Evolutionary conservation across 2,797 vertebrate genomes (phyloP).

Genomic region (Enteromius treurensis): DNA sequence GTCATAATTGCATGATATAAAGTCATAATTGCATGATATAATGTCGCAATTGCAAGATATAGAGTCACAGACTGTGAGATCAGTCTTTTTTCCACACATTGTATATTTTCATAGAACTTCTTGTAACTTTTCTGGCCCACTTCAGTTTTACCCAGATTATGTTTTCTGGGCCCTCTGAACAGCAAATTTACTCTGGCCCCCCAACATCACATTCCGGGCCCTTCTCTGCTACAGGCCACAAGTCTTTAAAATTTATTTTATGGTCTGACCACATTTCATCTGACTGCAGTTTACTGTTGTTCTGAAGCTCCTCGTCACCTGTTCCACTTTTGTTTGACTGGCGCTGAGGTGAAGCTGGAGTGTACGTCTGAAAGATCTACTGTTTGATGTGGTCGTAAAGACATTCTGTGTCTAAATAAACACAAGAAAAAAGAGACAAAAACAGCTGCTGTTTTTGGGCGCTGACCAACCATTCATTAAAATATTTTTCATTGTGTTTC

Average conservation of each 20-base stretch:
- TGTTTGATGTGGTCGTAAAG: not conserved
- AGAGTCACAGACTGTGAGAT: no score
- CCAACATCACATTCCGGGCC: no score
- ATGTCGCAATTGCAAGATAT: no score
- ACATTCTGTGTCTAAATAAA: not conserved
- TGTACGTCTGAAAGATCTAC: not conserved
- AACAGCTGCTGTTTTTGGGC: not conserved
- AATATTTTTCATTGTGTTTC: not conserved
- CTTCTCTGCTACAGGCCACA: no score
- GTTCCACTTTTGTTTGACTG: not conserved
- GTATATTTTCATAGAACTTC: no score
- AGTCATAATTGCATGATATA: no score
- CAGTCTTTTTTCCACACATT: no score
- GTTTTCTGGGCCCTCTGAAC: no score
- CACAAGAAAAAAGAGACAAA: not conserved
- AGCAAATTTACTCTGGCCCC: no score
- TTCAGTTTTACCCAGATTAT: no score
- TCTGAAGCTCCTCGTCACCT: not conserved
- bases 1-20: no score
- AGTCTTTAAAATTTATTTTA: not conserved
- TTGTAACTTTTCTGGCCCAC: no score
- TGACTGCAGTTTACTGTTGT: not conserved
- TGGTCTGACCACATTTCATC: not conserved
- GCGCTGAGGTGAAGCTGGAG: not conserved
- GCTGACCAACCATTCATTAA: not conserved